These are phyloP conservation scores for Lycocerus yunnanus DNA, from an alignment of 2,888 invertebrate species.

Conservation along the genomic window DNA sequence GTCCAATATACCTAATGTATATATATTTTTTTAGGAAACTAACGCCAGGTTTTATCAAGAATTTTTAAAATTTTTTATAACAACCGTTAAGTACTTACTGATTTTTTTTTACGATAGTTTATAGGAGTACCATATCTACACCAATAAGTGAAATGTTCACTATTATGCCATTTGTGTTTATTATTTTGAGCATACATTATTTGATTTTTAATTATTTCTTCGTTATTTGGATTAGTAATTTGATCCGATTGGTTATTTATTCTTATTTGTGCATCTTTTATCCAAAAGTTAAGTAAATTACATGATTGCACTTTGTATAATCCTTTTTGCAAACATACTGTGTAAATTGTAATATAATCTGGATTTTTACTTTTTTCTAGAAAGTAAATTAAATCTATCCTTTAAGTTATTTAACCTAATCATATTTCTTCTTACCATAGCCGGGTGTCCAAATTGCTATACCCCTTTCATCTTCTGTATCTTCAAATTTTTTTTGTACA, in stretches of 20 bases:
- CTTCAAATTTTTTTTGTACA: conserved; percentile 62
- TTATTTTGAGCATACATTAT: conserved; percentile 63
- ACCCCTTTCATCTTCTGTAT: conserved; percentile 57
- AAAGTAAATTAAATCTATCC: conserved; percentile 36
- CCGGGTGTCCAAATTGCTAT: conserved; percentile 73
- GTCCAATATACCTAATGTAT: too few relatives aligned
- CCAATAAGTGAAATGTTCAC: conserved; percentile 71
- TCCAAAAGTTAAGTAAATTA: conserved; percentile 71
- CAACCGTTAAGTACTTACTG: conserved; percentile 59
- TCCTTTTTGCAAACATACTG: conserved; percentile 62
- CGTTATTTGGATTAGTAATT: conserved; percentile 68
- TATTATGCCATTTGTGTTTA: conserved; percentile 70
- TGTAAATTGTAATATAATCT: conserved; percentile 71
- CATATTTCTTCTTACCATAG: conserved; percentile 62
- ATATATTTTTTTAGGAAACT: not conserved
- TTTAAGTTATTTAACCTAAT: conserved; percentile 1
- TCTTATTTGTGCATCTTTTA: conserved; percentile 67
- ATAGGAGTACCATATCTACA: conserved; percentile 65
- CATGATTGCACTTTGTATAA: conserved; percentile 63
- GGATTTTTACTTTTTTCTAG: conserved; percentile 76
- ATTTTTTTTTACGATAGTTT: conserved; percentile 60
- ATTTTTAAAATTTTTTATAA: not conserved
- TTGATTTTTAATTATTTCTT: conserved; percentile 71
- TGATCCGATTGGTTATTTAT: conserved; percentile 77
- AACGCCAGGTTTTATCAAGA: not conserved